phyloP scores from a whole-genome alignment of 2,888 invertebrate species.

The Willowsia nigromaculata region DNA sequence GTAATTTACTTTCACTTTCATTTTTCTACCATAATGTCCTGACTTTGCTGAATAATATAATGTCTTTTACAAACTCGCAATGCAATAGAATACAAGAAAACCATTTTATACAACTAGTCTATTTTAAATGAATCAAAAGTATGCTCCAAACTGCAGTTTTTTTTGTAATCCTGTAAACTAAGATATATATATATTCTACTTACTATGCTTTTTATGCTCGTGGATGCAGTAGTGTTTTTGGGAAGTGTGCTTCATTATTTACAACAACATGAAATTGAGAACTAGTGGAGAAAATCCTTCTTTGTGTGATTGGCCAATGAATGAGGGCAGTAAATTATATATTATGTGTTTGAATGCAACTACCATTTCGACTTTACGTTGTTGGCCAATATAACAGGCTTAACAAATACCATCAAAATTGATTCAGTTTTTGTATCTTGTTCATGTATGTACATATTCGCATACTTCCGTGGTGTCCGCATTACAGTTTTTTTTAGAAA shows the following conservation, averaged over 20 bases:
- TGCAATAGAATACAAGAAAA: background rate
- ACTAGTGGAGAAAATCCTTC: background rate
- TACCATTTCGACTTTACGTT: background rate
- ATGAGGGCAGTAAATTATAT: background rate
- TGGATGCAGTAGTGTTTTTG: background rate
- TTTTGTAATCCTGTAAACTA: background rate
- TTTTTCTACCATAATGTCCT: background rate
- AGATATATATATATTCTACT: background rate
- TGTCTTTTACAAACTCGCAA: background rate
- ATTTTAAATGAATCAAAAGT: background rate
- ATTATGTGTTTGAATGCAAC: background rate
- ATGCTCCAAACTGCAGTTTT: too few species aligned
- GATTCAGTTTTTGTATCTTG: background rate
- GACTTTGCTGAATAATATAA: background rate
- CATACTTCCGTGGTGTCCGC: too few species aligned
- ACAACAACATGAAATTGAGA: background rate
- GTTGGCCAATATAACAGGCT: background rate
- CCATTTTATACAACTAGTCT: background rate
- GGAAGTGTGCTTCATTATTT: conserved; percentile 15
- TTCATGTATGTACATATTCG: background rate
- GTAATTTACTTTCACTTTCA: conserved; percentile 79
- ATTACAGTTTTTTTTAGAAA: too few species aligned
- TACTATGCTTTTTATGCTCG: background rate
- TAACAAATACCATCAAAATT: background rate
- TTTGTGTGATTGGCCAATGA: background rate